Evolutionary conservation across 2,888 invertebrate genomes (phyloP), one percentile per base, ranked within the genome.

Genomic region (Coleophora deauratella): DNA sequence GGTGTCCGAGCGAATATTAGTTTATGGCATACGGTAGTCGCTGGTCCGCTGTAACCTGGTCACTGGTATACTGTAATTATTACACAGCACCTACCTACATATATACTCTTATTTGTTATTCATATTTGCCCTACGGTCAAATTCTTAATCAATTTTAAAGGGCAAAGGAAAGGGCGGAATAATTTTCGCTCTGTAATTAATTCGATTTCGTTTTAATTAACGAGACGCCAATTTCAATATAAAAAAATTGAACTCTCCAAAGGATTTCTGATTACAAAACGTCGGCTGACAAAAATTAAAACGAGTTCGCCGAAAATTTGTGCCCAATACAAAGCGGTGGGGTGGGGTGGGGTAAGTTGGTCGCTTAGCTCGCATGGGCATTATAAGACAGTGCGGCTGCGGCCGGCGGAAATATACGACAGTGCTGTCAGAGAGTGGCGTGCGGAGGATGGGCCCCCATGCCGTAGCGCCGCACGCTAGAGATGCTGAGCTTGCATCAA

Each of bases 1-100:
- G 81, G 81, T 84, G 85, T 79, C 82, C 84, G 72, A 75, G 69
- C 76, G 78, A 79, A 79, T 84, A 84, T 85, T 81, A 82, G 82
- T 84, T 82, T 84, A 82, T 74, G 72, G 71, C 66, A 70, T 72
- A 72, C 71, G 66, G 63, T 63, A 59, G 59, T 61, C 48, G 56
- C 33, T 51, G 41, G 58, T 57, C 56, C 54, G 54, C 53, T 52
- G n/a, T n/a, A n/a, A n/a, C 59, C 21, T 21, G 21, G 21, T 21
- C 21, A 21, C 21, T 21, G 3, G 21, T 4, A 21, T 21, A 21
- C 3, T 4, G 21, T 3, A 3, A 21, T 21, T n/a, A n/a, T n/a
- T n/a, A n/a, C n/a, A n/a, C n/a, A n/a, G 59, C 44, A 47, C 40
- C 45, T 41, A 53, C 48, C 41, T 51, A 42, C 42, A 36, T 38